These are phyloP conservation scores for Leptodactylus fallax DNA, from an alignment of 2,797 vertebrate genomes.

Conservation along the genomic window DNA sequence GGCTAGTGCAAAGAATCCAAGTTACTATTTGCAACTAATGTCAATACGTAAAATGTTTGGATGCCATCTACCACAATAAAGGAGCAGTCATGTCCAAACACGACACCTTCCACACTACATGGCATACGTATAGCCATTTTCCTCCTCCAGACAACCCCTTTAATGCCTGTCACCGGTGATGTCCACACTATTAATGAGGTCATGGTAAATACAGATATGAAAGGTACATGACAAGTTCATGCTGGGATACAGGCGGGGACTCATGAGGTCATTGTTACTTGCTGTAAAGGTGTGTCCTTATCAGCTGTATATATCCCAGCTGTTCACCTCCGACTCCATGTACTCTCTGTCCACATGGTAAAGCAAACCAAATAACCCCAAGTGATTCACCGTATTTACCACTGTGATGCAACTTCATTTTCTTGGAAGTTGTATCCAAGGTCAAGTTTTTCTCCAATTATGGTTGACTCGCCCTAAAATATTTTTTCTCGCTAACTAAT, in stretches of 20 bases:
- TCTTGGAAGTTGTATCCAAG: background rate
- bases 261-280: background rate
- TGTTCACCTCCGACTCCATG: background rate
- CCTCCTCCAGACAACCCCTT: no score
- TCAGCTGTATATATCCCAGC: conserved; percentile 14
- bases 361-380: background rate
- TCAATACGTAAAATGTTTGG: no score
- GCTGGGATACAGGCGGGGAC: background rate
- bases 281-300: conserved; percentile 29
- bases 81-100: no score
- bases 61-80: no score
- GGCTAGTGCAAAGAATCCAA: no score
- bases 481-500: no score
- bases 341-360: background rate
- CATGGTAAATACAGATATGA: background rate
- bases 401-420: background rate
- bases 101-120: no score
- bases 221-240: background rate
- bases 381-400: background rate
- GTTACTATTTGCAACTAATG: no score
- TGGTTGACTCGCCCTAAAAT: no score
- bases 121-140: background rate
- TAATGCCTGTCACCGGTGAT: no score
- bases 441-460: no score
- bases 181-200: background rate